phyloP scores from a whole-genome alignment of 1,140 invertebrate species.

The Sipha flava region DNA sequence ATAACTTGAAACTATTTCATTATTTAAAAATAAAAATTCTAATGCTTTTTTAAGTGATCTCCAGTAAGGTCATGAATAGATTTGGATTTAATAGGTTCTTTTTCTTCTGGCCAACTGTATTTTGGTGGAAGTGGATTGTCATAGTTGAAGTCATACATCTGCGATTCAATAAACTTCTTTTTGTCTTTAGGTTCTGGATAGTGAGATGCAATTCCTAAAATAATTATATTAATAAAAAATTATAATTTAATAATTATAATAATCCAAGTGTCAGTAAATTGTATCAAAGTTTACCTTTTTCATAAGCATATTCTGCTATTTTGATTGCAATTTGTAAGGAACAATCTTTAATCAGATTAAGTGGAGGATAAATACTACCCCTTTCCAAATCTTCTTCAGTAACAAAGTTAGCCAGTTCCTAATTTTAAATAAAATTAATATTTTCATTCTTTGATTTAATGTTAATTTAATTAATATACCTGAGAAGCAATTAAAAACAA shows the following conservation, averaged over 20 bases:
- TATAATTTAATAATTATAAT: constrained; percentile 6
- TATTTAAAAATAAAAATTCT: neutral
- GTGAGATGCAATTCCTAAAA: constrained; percentile 68
- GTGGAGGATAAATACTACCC: constrained; percentile 68
- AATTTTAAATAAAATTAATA: constrained; percentile 34
- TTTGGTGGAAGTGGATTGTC: constrained; percentile 64
- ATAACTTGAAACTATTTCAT: neutral
- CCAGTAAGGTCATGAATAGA: constrained; percentile 33
- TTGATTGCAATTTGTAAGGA: constrained; percentile 62
- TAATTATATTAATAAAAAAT: constrained; percentile 30
- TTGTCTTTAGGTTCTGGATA: constrained; percentile 76
- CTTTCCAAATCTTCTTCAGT: constrained; percentile 57
- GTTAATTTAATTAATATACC: constrained; percentile 41
- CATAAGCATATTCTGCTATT: constrained; percentile 62
- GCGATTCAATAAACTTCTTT: constrained; percentile 58
- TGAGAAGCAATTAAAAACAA: constrained; percentile 81
- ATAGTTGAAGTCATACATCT: constrained; percentile 72
- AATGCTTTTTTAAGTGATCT: constrained; percentile 35
- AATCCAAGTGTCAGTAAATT: neutral
- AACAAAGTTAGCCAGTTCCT: constrained; percentile 63
- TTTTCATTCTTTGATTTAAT: neutral
- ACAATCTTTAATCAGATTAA: constrained; percentile 61
- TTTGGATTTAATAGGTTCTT: constrained; percentile 24
- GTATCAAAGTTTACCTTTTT: constrained; percentile 49
- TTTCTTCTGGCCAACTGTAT: constrained; percentile 58